Evolutionary conservation across 2,888 invertebrate species (phyloP), one percentile per base, ranked within the genome.

Genomic region (Drosophila ezoana): DNA sequence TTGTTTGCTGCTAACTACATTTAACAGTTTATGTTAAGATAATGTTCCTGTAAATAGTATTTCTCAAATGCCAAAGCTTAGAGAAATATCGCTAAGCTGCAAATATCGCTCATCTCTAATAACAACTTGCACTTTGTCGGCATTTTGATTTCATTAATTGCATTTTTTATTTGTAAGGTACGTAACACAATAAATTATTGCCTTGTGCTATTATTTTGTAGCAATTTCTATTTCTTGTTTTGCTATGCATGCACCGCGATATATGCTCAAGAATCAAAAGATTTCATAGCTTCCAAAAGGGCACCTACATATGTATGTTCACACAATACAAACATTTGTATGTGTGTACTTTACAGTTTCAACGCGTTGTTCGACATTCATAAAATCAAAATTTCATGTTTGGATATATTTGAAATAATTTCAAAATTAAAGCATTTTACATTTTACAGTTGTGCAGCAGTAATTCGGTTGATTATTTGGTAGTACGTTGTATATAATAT

Each of bases 51-150:
- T 3, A n/a, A 28, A 32, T 47, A 40, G 38, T 37, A 44, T 44
- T 51, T 5, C 0, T 6, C 20, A 45, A 60, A 16, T 16, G n/a
- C 10, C 41, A 52, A 37, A 57, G 14, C 18, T 33, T 32, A 16
- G 14, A 23, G 4, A 53, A 37, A 13, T 59, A 67, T 76, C 67
- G 66, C 10, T 18, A 2, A 11, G 9, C 8, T 11, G 40, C 3
- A 47, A 32, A 47, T 13, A 59, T 60, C 35, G 51, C 41, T 16
- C 77, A 64, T 64, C 77, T 54, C 73, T 72, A 76, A 35, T 49
- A 43, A 76, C 80, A 81, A 84, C 85, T 84, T 84, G 80, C 80
- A 84, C 47, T 79, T 73, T 72, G 60, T 67, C 72, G 71, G 71
- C 73, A 66, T 68, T 72, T 75, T 63, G 5, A 35, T 14, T 56